These are phyloP conservation scores for Lemur catta DNA, from an alignment of 2,797 vertebrate species.

Conservation along the genomic window DNA sequence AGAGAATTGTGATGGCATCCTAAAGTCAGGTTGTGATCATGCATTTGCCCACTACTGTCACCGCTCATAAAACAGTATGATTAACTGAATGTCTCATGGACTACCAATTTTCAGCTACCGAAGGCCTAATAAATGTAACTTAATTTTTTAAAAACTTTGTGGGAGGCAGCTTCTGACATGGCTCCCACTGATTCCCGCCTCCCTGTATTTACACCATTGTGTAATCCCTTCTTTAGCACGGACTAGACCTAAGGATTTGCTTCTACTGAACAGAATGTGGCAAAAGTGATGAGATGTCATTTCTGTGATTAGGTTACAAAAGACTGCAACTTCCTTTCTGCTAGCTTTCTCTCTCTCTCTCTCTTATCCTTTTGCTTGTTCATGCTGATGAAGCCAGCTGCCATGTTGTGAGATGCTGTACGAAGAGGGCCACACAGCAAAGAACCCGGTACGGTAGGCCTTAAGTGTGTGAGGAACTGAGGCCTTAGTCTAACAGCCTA, in stretches of 20 bases:
- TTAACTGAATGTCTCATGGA: neutral
- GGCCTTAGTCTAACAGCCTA: neutral
- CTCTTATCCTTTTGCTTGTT: neutral
- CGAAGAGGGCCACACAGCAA: neutral
- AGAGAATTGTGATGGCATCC: neutral
- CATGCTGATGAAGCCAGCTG: neutral
- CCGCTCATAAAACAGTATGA: neutral
- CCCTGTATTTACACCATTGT: neutral
- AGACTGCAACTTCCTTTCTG: neutral
- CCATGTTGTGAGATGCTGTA: neutral
- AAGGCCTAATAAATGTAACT: neutral
- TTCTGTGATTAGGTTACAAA: neutral
- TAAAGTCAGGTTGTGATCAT: neutral
- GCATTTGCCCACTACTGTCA: slow-evolving; percentile 28
- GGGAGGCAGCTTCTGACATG: neutral
- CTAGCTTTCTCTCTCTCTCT: neutral
- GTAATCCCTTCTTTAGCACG: neutral
- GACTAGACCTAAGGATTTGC: neutral
- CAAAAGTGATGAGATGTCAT: neutral
- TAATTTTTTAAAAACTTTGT: slow-evolving; percentile 6
- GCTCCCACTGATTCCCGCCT: neutral
- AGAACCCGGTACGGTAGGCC: neutral
- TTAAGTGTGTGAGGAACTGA: neutral
- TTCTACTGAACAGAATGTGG: neutral
- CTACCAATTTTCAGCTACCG: neutral